Percentiles rank a stretch among this genome's conserved stretches.
Evolutionary conservation across 2,888 invertebrate species (phyloP).

Genomic region (Tinea pellionella): DNA sequence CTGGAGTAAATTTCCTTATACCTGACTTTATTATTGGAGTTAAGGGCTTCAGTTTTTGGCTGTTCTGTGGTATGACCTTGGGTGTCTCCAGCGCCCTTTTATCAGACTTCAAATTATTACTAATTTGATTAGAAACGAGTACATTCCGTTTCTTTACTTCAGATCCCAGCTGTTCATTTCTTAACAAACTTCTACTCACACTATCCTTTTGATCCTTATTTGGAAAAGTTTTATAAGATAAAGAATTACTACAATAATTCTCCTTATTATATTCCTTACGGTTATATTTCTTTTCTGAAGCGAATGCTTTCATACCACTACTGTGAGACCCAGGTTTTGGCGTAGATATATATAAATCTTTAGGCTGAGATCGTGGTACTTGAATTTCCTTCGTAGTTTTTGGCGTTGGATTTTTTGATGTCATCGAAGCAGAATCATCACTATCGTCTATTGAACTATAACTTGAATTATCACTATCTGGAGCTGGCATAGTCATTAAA

Average conservation of each 20-base stretch:
- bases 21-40: conserved; percentile 54
- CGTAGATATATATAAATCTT: conserved; percentile 35
- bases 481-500: conserved; percentile 37
- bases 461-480: conserved; percentile 36
- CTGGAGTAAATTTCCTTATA: conserved; percentile 47
- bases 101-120: conserved; percentile 22
- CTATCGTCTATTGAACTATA: conserved; percentile 41
- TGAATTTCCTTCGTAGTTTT: conserved; percentile 8
- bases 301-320: conserved; percentile 29
- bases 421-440: conserved; percentile 30
- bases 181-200: conserved; percentile 24
- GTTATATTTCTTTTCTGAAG: conserved; percentile 38
- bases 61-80: conserved; percentile 30
- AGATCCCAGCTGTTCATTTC: conserved; percentile 22
- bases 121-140: conserved; percentile 29
- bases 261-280: conserved; percentile 39
- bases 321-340: conserved; percentile 27
- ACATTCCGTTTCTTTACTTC: conserved; percentile 33
- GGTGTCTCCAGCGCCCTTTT: conserved; percentile 40
- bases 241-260: conserved; percentile 29
- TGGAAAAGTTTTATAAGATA: conserved; percentile 31
- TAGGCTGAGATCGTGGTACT: conserved; percentile 15
- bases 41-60: conserved; percentile 35
- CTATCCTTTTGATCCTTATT: conserved; percentile 26
- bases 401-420: neutral